A percentile compares a stretch with the other conserved stretches of the same genome.
Evolutionary conservation across 2,113 vertebrate genomes (phyloP).

Genomic region (Carassius carassius): DNA sequence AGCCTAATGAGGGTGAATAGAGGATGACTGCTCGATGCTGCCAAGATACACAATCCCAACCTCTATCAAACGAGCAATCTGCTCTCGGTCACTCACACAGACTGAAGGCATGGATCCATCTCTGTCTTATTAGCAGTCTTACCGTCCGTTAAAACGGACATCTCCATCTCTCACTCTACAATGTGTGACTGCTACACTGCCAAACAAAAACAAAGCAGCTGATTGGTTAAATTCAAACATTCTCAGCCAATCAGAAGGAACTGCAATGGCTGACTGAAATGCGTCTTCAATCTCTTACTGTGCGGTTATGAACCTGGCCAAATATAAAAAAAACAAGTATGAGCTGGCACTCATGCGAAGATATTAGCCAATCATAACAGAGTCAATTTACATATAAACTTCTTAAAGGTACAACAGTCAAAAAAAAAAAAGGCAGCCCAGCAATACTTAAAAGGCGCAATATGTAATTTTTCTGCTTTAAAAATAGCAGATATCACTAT

Average conservation of each 20-base stretch:
- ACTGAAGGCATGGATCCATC: not conserved
- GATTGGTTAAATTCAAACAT: not conserved
- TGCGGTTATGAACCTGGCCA: not conserved
- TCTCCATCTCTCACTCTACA: not conserved
- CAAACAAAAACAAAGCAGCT: conserved; percentile 1
- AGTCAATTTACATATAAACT: no score
- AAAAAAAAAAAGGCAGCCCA: no score
- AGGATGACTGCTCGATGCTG: not conserved
- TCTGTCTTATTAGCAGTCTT: not conserved
- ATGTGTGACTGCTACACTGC: not conserved
- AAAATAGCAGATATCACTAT: no score
- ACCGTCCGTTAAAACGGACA: not conserved
- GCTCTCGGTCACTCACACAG: not conserved
- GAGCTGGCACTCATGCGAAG: no score
- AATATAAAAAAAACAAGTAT: no score
- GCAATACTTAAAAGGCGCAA: no score
- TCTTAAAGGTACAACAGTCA: no score
- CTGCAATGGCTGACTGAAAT: not conserved
- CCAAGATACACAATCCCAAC: not conserved
- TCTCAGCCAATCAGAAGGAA: conserved; percentile 11
- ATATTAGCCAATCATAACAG: no score
- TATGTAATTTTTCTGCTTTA: no score
- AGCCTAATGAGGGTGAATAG: not conserved
- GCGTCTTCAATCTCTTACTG: not conserved
- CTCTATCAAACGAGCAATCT: not conserved